Conservation (phyloP, 2,888 invertebrate genomes). For the Patella depressa region DNA sequence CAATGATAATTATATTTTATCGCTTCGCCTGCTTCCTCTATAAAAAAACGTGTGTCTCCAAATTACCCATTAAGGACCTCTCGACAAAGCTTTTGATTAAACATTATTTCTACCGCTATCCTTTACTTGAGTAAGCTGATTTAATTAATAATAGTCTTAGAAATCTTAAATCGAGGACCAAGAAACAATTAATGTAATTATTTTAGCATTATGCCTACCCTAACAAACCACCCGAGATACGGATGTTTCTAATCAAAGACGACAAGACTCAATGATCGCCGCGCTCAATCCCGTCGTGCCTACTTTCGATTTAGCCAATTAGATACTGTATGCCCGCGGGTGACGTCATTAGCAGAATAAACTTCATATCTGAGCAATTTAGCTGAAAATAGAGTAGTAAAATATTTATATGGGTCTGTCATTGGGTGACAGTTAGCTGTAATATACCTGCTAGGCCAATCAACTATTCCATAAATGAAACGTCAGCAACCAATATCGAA, state of each 20-base stretch:
- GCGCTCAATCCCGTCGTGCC: not conserved
- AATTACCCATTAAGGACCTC: too few relatives aligned
- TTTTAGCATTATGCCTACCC: conserved; percentile 14
- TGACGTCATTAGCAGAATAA: conserved; percentile 8
- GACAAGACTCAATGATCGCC: not conserved
- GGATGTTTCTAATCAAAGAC: conserved; percentile 19
- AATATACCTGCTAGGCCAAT: conserved; percentile 8
- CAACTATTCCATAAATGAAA: conserved; percentile 7
- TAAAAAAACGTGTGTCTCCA: too few relatives aligned
- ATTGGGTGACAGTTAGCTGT: conserved; percentile 15
- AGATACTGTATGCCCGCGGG: not conserved
- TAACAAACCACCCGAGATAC: conserved; percentile 16
- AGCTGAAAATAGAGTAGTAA: conserved; percentile 20
- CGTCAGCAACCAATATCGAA: conserved; percentile 13
- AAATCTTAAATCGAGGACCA: conserved; percentile 12
- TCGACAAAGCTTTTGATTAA: too few relatives aligned
- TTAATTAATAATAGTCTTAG: conserved; percentile 21
- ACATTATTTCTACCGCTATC: too few relatives aligned
- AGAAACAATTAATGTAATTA: conserved; percentile 23
- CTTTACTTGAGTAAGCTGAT: conserved; percentile 11
- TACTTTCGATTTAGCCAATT: conserved; percentile 14
- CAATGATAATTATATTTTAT: too few relatives aligned
- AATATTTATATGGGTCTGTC: conserved; percentile 22
- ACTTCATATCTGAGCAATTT: conserved; percentile 22
- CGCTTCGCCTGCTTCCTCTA: too few relatives aligned